Base-by-base conservation (phyloP, 2,797 vertebrate species). In the Gobio occitaniae region DNA sequence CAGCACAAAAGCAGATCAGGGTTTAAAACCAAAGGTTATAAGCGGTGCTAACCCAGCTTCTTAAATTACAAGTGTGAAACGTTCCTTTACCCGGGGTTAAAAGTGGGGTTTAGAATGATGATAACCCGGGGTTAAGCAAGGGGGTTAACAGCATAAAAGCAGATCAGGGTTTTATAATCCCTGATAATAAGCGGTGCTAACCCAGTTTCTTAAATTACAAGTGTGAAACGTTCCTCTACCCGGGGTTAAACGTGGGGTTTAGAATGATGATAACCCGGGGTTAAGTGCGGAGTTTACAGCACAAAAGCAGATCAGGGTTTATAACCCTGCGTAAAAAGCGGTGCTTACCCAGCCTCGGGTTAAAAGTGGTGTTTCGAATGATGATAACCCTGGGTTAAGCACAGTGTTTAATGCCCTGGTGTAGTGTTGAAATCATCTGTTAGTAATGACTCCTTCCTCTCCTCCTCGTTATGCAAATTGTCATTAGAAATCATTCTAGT, bases 391-490 rank as follows among this genome's bases (percentile, higher is more conserved):
- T 0, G 56, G 56, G 10, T 61, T 61, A 61, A 12, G 21, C 2
- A 3, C 63, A 65, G 25, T 15, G 13, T 65, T 1, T 32, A 65
- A 16, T 2, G n/a, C 59, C n/a, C 2, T 17, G 6, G 50, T 52
- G 1, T 25, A 52, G 52, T 11, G 25, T 6, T 69, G 54, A 78
- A 65, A 74, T 78, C 41, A 72, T 84, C 25, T 8, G 63, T 32
- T 65, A 32, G 63, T 16, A 79, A 80, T 75, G 80, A 85, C 65
- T 71, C 65, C n/a, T 61, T 54, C 65, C 65, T 56, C 25, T 71
- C 79, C 32, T 32, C 79, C 78, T 88, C 63, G 79, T 78, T 74
- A 70, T 41, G 25, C 16, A 86, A 59, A 44, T 65, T 69, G 59
- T 74, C 78, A 36, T 15, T 41, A 83, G 78, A 86, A 83, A 69